Evolutionary conservation across 2,797 vertebrate species (phyloP), one percentile per base, ranked within the genome.

Genomic region (Microctenopoma lineatum): DNA sequence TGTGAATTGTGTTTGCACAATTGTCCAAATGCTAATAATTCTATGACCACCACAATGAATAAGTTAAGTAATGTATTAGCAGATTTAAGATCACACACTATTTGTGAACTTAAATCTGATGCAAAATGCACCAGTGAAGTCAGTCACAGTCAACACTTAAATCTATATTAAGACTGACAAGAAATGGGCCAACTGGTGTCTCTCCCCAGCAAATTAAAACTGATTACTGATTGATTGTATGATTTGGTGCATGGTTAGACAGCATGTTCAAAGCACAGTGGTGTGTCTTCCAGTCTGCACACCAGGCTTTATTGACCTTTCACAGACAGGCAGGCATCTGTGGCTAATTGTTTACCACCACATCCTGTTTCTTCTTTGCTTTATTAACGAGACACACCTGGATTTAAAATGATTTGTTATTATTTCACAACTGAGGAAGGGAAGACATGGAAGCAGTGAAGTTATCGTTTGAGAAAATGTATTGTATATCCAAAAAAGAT

Each of bases 271-370:
- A 79, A 77, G 77, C 89, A 58, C 87, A 87, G 84, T 73, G 66
- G 87, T 61, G 25, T 25, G 66, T 70, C 84, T 85, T 86, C 76
- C 77, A 75, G 71, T 67, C 68, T 72, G 71, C 85, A 48, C 92
- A 74, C 58, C 87, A 70, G 75, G 90, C 16, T 79, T 68, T 80
- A 87, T 83, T 92, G 90, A 91, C 91, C 84, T 93, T 92, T 91
- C 64, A 63, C 74, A 60, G 71, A 38, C 44, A 81, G 63, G 48
- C 54, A 64, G 77, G 61, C 72, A 75, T 64, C 79, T 76, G 61
- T 58, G 44, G 70, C 74, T 89, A 92, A 91, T 89, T 90, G 86
- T 90, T 92, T 87, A 85, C 75, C 82, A 66, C 75, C 75, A 71
- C 79, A 87, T 84, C 85, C 81, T 85, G 79, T 82, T 71, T 68